These are phyloP conservation scores for Dasysyrphus albostriatus DNA, from an alignment of 2,888 invertebrate genomes.

Conservation along the genomic window DNA sequence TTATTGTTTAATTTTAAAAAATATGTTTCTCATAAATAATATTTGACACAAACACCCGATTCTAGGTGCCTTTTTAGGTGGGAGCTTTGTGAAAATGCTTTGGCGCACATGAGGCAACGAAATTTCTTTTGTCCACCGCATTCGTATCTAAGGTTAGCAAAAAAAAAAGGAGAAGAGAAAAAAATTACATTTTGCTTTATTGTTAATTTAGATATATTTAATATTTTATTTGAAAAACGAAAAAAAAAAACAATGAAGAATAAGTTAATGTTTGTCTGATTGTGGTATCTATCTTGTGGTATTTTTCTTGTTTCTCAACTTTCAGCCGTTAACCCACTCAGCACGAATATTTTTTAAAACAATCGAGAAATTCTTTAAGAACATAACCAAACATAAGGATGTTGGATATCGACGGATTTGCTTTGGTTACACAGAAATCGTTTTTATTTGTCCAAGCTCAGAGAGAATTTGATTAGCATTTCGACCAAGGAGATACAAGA, in stretches of 20 bases:
- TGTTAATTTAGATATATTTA: neutral
- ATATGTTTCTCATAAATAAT: conserved; percentile 84
- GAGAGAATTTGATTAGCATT: too few species aligned
- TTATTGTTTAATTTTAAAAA: conserved; percentile 82
- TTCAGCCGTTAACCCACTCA: too few species aligned
- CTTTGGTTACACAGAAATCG: too few species aligned
- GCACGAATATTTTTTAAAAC: too few species aligned
- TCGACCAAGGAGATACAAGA: too few species aligned
- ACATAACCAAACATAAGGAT: too few species aligned
- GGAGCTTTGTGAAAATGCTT: conserved; percentile 89
- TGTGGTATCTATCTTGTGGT: too few species aligned
- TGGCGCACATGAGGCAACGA: conserved; percentile 87
- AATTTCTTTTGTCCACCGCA: conserved; percentile 89
- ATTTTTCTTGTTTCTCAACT: too few species aligned
- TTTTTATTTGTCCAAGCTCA: too few species aligned
- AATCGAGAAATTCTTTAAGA: too few species aligned
- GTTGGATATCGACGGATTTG: too few species aligned
- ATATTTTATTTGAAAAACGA: neutral
- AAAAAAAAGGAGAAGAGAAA: neutral
- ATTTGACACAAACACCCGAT: conserved; percentile 84
- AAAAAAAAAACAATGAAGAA: neutral
- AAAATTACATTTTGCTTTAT: neutral
- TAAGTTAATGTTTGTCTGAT: too few species aligned
- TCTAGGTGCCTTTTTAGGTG: conserved; percentile 86
- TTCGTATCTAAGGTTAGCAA: conserved; percentile 87